A percentile compares a stretch with the other conserved stretches of the same genome.
phyloP scores from a whole-genome alignment of 2,113 vertebrate species.

The Gallinago jamesoni region DNA sequence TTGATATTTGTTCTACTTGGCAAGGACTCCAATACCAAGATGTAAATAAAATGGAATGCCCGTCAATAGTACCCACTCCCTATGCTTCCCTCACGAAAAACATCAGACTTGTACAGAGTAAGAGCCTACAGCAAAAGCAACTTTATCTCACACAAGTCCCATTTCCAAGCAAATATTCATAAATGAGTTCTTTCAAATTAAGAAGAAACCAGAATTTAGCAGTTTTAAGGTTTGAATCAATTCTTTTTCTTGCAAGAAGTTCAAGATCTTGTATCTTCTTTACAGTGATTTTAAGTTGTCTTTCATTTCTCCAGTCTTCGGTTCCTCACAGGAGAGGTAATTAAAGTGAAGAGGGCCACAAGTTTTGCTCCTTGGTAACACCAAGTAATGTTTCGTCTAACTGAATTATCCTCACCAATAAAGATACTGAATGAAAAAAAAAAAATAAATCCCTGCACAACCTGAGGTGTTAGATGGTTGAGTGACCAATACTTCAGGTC shows the following conservation, averaged over 20 bases:
- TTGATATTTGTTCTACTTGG: not conserved
- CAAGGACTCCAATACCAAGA: not conserved
- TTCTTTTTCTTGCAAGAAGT: not conserved
- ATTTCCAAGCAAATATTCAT: conserved; percentile 2
- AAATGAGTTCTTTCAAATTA: not conserved
- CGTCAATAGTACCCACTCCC: not conserved
- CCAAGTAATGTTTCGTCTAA: not conserved
- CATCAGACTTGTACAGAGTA: not conserved
- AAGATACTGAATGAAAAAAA: not conserved
- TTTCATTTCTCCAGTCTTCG: not conserved
- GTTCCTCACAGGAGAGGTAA: not conserved
- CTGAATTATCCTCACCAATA: not conserved
- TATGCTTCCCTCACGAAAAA: not conserved
- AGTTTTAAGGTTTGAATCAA: not conserved
- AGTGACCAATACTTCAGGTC: not conserved
- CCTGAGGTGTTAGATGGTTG: not conserved
- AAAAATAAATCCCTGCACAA: not conserved
- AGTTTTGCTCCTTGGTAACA: not conserved
- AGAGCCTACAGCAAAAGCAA: not conserved
- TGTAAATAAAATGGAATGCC: not conserved
- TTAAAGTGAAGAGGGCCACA: not conserved
- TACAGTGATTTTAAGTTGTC: not conserved
- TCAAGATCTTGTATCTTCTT: not conserved
- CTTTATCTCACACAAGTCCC: not conserved
- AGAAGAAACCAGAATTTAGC: not conserved